Percentiles rank a stretch among this genome's conserved stretches.
phyloP scores from a whole-genome alignment of 2,888 invertebrate species.

The Spilosoma lubricipeda region DNA sequence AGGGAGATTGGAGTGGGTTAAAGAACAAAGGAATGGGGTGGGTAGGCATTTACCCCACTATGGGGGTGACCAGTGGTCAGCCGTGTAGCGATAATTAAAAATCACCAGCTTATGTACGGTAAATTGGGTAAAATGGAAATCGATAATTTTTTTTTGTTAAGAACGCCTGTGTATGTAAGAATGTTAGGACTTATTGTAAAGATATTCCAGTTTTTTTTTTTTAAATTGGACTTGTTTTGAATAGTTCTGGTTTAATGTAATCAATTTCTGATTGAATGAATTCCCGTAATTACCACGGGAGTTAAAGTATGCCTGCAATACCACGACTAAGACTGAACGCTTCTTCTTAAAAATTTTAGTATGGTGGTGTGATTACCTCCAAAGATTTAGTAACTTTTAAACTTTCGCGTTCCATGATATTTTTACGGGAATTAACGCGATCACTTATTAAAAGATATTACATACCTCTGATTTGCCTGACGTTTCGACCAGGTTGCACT shows the following conservation, averaged over 20 bases:
- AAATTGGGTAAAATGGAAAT: constrained; percentile 1
- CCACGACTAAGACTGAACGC: neutral
- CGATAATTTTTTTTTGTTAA: neutral
- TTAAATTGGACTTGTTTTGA: neutral
- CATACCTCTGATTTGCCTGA: too few species aligned
- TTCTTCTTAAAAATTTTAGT: neutral
- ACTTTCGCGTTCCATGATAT: too few species aligned
- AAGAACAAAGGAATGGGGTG: constrained; percentile 20
- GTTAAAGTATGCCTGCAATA: neutral
- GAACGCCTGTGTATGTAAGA: neutral
- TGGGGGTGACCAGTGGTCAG: constrained; percentile 35
- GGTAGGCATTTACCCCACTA: constrained; percentile 27
- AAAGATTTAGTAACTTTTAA: too few species aligned
- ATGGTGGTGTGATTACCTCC: too few species aligned
- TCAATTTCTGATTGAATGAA: neutral
- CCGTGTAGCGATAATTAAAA: constrained; percentile 68
- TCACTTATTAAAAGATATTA: too few species aligned
- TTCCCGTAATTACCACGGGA: neutral
- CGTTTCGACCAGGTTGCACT: too few species aligned
- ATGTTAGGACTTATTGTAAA: neutral
- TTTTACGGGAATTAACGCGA: too few species aligned
- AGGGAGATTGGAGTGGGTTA: constrained; percentile 42
- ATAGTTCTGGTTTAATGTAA: neutral
- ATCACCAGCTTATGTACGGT: constrained; percentile 35
- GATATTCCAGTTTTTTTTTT: too few species aligned